Evolutionary conservation across 1,140 invertebrate genomes (phyloP).

Genomic region (Arion vulgaris): DNA sequence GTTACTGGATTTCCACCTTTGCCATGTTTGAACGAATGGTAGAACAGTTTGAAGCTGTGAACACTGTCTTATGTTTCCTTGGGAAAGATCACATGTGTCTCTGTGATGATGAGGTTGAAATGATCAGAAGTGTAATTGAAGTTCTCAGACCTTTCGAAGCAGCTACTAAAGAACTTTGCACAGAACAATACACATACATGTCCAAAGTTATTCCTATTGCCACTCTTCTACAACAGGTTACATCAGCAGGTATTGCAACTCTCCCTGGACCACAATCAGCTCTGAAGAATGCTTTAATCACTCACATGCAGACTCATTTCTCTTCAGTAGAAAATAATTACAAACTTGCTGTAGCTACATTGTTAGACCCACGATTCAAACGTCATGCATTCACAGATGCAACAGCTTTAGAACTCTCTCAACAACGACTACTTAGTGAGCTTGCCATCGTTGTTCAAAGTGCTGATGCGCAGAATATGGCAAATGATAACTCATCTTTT

Average conservation of each 20-base stretch:
- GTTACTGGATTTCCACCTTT: slow-evolving; percentile 19
- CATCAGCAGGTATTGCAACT: slow-evolving; percentile 15
- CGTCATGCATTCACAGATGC: slow-evolving; percentile 35
- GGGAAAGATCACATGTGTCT: slow-evolving; percentile 39
- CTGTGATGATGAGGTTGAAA: slow-evolving; percentile 41
- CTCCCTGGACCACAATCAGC: slow-evolving; percentile 31
- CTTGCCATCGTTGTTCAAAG: neutral
- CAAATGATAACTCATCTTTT: neutral
- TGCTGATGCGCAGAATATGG: neutral
- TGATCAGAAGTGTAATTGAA: slow-evolving; percentile 20
- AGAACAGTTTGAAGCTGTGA: slow-evolving; percentile 37
- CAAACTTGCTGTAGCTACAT: slow-evolving; percentile 20
- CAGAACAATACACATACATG: slow-evolving; percentile 32
- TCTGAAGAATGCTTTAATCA: slow-evolving; percentile 34
- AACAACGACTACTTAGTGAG: slow-evolving; percentile 24
- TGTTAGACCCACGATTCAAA: slow-evolving; percentile 37
- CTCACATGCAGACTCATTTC: slow-evolving; percentile 34
- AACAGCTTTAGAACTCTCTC: slow-evolving; percentile 11
- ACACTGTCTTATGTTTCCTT: slow-evolving; percentile 37
- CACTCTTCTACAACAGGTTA: slow-evolving; percentile 34
- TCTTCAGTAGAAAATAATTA: slow-evolving; percentile 20
- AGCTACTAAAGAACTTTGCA: slow-evolving; percentile 35
- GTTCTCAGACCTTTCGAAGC: slow-evolving; percentile 34
- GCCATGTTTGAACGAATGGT: slow-evolving; percentile 32
- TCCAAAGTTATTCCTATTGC: slow-evolving; percentile 37